These are phyloP conservation scores for Cariama cristata DNA, from an alignment of 2,113 vertebrate species.

Conservation along the genomic window DNA sequence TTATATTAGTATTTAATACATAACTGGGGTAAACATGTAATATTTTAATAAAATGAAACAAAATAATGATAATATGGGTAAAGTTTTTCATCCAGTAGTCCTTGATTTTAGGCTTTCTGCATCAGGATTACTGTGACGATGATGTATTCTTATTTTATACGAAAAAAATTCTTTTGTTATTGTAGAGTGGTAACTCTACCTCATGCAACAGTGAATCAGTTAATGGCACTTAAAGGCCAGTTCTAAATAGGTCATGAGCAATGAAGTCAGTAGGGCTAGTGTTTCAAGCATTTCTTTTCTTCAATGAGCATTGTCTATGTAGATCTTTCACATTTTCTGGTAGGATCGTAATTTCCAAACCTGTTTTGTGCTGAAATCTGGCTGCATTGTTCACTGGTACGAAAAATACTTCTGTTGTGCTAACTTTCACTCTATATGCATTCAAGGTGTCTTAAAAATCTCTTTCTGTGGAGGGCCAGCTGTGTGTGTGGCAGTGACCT, in stretches of 20 bases:
- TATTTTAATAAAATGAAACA: neutral
- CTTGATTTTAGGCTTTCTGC: neutral
- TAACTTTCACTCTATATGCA: neutral
- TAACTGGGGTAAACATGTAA: neutral
- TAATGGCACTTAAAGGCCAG: conserved; percentile 25
- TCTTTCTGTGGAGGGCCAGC: neutral
- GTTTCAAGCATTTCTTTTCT: neutral
- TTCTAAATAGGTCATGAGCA: conserved; percentile 49
- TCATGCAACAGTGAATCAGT: conserved; percentile 19
- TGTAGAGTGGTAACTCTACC: neutral
- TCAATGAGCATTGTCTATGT: neutral
- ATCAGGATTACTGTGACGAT: neutral
- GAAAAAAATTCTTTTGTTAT: neutral
- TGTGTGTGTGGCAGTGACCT: neutral
- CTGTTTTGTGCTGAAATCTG: neutral
- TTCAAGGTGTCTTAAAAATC: neutral
- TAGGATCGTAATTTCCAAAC: neutral
- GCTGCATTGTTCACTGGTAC: neutral
- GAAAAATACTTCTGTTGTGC: neutral
- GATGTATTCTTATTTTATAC: neutral
- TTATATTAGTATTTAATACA: neutral
- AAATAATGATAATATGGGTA: neutral
- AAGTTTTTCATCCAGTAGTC: neutral
- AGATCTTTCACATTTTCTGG: neutral
- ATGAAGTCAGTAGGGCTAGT: conserved; percentile 4